Percentiles rank a stretch among this genome's conserved stretches.
These are phyloP conservation scores for Luffia ferchaultella DNA, from an alignment of 2,888 invertebrate species.

Conservation along the genomic window DNA sequence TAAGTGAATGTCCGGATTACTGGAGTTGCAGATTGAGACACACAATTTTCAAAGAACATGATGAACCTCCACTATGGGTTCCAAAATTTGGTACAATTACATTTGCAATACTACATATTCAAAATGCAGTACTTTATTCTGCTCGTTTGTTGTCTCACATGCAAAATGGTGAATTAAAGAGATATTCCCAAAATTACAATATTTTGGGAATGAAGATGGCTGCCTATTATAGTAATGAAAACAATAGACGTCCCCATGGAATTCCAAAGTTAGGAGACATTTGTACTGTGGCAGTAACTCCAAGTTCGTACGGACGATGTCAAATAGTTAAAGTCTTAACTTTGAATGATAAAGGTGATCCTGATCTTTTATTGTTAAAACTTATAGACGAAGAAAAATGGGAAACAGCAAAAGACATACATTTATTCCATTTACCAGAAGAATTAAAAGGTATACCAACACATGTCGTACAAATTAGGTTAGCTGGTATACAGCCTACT, in stretches of 20 bases:
- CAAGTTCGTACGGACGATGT: slow-evolving; percentile 60
- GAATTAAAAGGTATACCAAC: slow-evolving; percentile 51
- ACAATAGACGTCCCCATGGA: slow-evolving; percentile 36
- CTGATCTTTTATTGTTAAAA: slow-evolving; percentile 48
- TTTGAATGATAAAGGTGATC: slow-evolving; percentile 28
- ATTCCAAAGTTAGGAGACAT: slow-evolving; percentile 60
- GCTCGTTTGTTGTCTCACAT: slow-evolving; percentile 48
- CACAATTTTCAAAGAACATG: slow-evolving; percentile 55
- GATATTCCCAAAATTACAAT: slow-evolving; percentile 37
- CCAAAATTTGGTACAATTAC: slow-evolving; percentile 62
- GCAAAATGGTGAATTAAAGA: slow-evolving; percentile 21
- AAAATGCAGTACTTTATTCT: slow-evolving; percentile 69
- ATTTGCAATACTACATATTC: slow-evolving; percentile 63
- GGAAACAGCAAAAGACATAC: slow-evolving; percentile 37
- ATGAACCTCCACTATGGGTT: slow-evolving; percentile 58
- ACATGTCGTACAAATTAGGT: slow-evolving; percentile 38
- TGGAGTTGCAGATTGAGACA: slow-evolving; percentile 70
- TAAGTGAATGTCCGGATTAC: slow-evolving; percentile 70
- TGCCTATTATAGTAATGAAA: slow-evolving; percentile 37
- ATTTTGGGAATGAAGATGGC: slow-evolving; percentile 42
- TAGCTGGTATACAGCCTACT: slow-evolving; percentile 41
- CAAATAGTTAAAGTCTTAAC: slow-evolving; percentile 54
- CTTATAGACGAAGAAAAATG: slow-evolving; percentile 69
- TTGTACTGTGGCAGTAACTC: slow-evolving; percentile 58
- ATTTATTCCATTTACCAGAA: slow-evolving; percentile 57